Evolutionary conservation across 64 coral and sea anemone species (phyloP), one percentile per base, ranked within the genome.

Genomic region (Montipora capricornis): DNA sequence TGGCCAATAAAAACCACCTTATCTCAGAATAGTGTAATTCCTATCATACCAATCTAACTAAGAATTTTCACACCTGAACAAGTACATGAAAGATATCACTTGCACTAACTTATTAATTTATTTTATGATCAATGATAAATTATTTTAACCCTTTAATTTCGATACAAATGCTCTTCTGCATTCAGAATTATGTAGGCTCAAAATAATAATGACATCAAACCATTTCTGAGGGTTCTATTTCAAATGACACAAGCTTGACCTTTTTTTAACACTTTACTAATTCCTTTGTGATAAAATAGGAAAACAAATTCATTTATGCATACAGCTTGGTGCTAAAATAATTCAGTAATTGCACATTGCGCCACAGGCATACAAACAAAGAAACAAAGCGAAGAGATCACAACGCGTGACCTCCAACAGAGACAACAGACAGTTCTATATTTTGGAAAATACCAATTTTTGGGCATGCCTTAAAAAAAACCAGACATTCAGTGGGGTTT

Each of bases 311-410:
- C 61, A 64, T 64, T 9, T 24, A 84, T 19, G 81, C 81, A 84
- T 68, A 48, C 2, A n/a, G 3, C 0, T 15, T 16, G 62, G 17
- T 20, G 5, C 62, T 50, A 14, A 71, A 20, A 19, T 20, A 86
- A 49, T 86, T 50, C 66, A 11, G 12, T 44, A 17, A 17, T 70
- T 51, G 47, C 49, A 9, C 17, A 86, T 86, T 64, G 49, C 14
- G 44, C 82, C 62, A 85, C 62, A 68, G 16, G 8, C 15, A 71
- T 7, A 13, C 82, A 71, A 78, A 78, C 46, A 86, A 86, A 70
- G n/a, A 52, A 14, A 86, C 67, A 47, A 68, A 70, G 5, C 19
- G 8, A 44, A 22, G 26, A 73, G 17, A 49, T 86, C 45, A 86
- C 13, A 47, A 71, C 82, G 49, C 19, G 62, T 86, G 82, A 86